Conservation (phyloP, 2,888 invertebrate species). For the Galerucella calmariensis region DNA sequence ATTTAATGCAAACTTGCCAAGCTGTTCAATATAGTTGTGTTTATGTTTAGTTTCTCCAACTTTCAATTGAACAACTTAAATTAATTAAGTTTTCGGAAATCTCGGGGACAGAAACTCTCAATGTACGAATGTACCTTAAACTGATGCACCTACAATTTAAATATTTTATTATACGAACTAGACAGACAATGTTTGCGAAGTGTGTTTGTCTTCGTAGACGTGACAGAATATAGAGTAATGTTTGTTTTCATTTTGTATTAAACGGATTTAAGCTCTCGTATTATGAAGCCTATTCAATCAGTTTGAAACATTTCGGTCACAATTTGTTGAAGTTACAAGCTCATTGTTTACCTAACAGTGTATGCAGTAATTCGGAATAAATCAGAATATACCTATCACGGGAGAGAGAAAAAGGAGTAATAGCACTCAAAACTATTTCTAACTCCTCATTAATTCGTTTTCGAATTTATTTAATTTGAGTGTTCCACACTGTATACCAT, state of each 20-base stretch:
- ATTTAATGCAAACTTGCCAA: background rate
- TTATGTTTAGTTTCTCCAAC: constrained; percentile 7
- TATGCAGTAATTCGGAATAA: too few species aligned
- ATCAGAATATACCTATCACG: too few species aligned
- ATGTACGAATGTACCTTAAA: background rate
- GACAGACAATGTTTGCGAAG: constrained; percentile 8
- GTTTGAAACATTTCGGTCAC: too few species aligned
- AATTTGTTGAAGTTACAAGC: too few species aligned
- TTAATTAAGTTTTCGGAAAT: constrained; percentile 2
- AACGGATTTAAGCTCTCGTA: background rate
- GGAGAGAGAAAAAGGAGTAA: too few species aligned
- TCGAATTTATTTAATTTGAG: too few species aligned
- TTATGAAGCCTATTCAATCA: too few species aligned
- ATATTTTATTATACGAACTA: constrained; percentile 1
- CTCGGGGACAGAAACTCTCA: background rate
- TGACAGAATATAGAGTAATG: background rate
- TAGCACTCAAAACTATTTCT: too few species aligned
- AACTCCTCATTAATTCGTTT: too few species aligned
- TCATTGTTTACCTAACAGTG: too few species aligned
- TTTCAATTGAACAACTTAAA: constrained; percentile 5
- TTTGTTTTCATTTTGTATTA: background rate
- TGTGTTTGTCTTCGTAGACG: background rate
- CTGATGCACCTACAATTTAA: background rate
- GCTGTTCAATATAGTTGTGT: background rate
- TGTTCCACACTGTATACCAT: too few species aligned